Conservation (phyloP, 1,140 invertebrate species). For the Lasioglossum baleicum region DNA sequence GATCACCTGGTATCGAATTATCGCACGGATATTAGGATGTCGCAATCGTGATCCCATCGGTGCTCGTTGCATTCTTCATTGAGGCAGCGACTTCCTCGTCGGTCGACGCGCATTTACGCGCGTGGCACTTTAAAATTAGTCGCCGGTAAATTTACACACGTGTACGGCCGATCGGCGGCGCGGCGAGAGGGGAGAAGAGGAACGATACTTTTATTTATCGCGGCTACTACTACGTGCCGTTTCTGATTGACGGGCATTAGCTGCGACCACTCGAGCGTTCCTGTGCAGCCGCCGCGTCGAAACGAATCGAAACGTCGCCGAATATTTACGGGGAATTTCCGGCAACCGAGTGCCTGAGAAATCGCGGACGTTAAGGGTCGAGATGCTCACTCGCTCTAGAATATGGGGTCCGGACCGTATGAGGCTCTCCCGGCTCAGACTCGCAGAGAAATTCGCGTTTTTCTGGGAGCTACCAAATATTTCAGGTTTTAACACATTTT, state of each 20-base stretch:
- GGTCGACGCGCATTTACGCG: constrained; percentile 20
- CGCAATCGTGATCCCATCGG: constrained; percentile 25
- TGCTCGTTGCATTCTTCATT: constrained; percentile 52
- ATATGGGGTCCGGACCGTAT: too few species aligned
- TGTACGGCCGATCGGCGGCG: background rate
- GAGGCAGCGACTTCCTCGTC: constrained; percentile 37
- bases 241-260: constrained; percentile 45
- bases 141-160: constrained; percentile 44
- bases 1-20: constrained; percentile 49
- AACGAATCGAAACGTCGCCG: constrained; percentile 35
- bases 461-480: background rate
- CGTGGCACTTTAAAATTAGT: constrained; percentile 56
- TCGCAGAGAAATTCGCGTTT: too few species aligned
- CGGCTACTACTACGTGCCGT: constrained; percentile 24
- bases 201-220: constrained; percentile 49
- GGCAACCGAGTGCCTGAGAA: background rate
- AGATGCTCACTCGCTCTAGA: too few species aligned
- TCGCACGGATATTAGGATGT: constrained; percentile 24
- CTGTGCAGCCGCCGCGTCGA: constrained; percentile 9
- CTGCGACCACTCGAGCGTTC: constrained; percentile 22
- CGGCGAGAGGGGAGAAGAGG: background rate
- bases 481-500: too few species aligned
- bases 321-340: constrained; percentile 41
- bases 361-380: background rate
- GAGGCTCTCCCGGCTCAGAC: too few species aligned